Base-by-base conservation (phyloP, 92 coral and sea anemone species). In the Zoanthus sociatus region DNA sequence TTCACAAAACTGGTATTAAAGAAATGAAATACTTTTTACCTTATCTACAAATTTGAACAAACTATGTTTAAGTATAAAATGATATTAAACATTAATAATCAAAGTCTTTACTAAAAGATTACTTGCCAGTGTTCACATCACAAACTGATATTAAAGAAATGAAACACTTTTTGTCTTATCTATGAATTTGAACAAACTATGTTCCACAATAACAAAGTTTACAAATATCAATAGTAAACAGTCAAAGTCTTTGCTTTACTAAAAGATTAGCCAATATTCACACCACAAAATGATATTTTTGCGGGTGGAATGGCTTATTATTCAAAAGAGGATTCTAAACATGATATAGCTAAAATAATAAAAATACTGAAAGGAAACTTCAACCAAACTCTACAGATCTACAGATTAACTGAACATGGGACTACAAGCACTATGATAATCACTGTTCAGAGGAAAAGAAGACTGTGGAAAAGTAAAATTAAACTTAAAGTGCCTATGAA, bases 301-400 rank as follows among this genome's bases (percentile, higher is more conserved):
- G 68, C 68, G 17, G 68, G 15, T 60, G 17, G 68, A 60, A 60
- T 60, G 68, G 17, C 68, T n/a, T 60, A 60, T 60, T 60, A 60
- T 60, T 60, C 20, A 60, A 60, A 60, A 14, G 20, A 60, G 68
- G 20, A 60, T 60, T 60, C 68, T 60, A 60, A 60, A 60, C 68
- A 60, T 60, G 68, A 61, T 61, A 61, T 61, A 61, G 26, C 69
- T 61, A 61, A 61, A 71, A 71, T 14, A 71, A 71, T 71, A 14
- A 71, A 71, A 71, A 71, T 15, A 21, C 73, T 69, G 76, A 71
- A 71, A 71, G 76, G 32, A 71, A 71, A 61, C 69, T 61, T 16
- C 33, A 71, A 71, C 76, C 16, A 71, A 15, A 71, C 48, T 71
- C 37, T 71, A 31, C 45, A 70, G 44, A 37, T 70, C 33, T 70